Evolutionary conservation across 2,113 vertebrate species (phyloP).

Genomic region (Pseudois nayaur): DNA sequence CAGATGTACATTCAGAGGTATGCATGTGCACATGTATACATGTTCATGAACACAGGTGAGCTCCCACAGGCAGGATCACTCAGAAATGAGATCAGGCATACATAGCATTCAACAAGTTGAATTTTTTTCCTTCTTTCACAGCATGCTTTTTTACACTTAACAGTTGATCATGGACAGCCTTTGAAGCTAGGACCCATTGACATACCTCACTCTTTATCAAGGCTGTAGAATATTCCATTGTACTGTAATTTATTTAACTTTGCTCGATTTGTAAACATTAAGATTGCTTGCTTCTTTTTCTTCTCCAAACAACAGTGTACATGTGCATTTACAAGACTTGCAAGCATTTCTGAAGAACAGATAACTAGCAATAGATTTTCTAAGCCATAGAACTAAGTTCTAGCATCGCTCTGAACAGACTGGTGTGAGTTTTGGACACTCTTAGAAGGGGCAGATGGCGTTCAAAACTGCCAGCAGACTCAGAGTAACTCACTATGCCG

Average conservation of each 20-base stretch:
- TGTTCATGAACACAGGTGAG: background rate
- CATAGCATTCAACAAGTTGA: background rate
- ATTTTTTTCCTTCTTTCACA: background rate
- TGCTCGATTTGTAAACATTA: background rate
- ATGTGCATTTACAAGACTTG: background rate
- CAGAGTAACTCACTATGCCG: background rate
- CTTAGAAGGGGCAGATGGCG: background rate
- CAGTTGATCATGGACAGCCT: no score
- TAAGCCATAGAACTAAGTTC: background rate
- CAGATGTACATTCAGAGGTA: rapidly evolving
- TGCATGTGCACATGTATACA: rapidly evolving
- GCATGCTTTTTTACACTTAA: background rate
- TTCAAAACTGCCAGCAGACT: background rate
- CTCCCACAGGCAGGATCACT: background rate
- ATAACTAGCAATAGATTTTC: background rate
- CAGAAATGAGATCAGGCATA: background rate
- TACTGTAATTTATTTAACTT: rapidly evolving
- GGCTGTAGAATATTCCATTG: rapidly evolving
- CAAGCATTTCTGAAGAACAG: background rate
- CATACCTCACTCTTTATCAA: rapidly evolving
- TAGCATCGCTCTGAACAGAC: no score
- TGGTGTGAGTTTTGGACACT: background rate
- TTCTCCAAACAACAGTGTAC: background rate
- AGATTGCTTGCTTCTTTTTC: no score
- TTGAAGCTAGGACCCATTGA: no score